phyloP scores from a whole-genome alignment of 1,140 invertebrate genomes.

The Leptinotarsa lineolata region DNA sequence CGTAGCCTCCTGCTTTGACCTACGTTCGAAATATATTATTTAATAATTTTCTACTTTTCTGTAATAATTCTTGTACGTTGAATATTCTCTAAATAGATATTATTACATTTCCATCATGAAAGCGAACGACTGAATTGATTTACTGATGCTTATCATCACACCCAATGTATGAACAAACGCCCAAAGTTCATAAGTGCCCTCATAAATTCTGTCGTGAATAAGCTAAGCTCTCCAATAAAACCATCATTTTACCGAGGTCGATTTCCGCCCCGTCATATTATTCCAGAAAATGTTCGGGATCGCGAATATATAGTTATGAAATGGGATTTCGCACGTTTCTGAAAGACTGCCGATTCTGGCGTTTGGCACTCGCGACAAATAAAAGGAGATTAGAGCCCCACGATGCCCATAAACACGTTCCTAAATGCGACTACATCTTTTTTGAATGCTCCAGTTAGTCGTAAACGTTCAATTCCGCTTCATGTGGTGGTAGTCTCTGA shows the following conservation, averaged over 20 bases:
- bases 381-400: conserved; percentile 17
- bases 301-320: conserved; percentile 22
- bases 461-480: conserved; percentile 2
- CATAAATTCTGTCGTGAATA: not conserved
- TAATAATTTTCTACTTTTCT: no score
- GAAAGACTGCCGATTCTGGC: conserved; percentile 14
- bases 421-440: conserved; percentile 15
- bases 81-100: no score
- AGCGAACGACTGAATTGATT: no score
- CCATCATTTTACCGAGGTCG: conserved; percentile 12
- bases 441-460: conserved; percentile 8
- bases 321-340: conserved; percentile 20
- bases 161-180: not conserved
- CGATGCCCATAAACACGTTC: conserved; percentile 19
- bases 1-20: no score
- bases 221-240: conserved; percentile 13
- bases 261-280: not conserved
- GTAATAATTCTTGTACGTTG: no score
- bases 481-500: not conserved
- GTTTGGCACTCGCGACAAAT: conserved; percentile 20
- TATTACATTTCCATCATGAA: no score
- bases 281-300: not conserved
- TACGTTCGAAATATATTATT: no score
- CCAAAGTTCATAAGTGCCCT: not conserved
- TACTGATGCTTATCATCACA: not conserved